phyloP scores from a whole-genome alignment of 2,888 invertebrate species.

The Camponotus fellah region DNA sequence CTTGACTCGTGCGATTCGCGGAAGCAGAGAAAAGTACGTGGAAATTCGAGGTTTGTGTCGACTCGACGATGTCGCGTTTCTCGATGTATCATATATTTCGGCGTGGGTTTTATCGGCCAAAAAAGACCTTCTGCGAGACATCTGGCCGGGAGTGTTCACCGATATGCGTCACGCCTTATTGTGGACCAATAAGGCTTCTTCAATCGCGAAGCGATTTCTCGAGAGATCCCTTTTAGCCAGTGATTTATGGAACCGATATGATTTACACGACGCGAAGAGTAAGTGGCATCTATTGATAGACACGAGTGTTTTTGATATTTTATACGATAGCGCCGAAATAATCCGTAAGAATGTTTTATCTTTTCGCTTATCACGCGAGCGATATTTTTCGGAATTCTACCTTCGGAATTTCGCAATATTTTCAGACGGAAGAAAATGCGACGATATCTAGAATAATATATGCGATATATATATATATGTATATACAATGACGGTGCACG shows the following conservation, averaged over 20 bases:
- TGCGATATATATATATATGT: background rate
- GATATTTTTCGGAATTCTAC: background rate
- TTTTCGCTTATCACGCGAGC: conserved; percentile 32
- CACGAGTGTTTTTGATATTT: conserved; percentile 14
- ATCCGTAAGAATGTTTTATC: background rate
- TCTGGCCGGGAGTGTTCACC: conserved; percentile 54
- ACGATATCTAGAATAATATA: background rate
- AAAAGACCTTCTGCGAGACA: conserved; percentile 62
- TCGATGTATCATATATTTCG: conserved; percentile 15
- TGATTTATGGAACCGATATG: conserved; percentile 52
- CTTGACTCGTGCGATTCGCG: conserved; percentile 75
- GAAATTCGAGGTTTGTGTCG: conserved; percentile 1
- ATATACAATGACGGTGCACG: conserved; percentile 25
- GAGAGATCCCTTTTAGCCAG: conserved; percentile 51
- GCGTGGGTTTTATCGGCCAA: conserved; percentile 60
- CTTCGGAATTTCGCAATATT: background rate
- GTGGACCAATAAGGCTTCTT: conserved; percentile 45
- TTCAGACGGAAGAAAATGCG: conserved; percentile 28
- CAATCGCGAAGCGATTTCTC: conserved; percentile 52
- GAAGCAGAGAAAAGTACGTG: conserved; percentile 69
- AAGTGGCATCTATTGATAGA: conserved; percentile 52
- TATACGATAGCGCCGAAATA: conserved; percentile 28
- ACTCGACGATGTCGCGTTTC: conserved; percentile 9
- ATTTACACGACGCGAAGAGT: conserved; percentile 41
- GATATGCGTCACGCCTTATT: conserved; percentile 57